Evolutionary conservation across 2,888 invertebrate genomes (phyloP).

Genomic region (Brassicogethes aeneus): DNA sequence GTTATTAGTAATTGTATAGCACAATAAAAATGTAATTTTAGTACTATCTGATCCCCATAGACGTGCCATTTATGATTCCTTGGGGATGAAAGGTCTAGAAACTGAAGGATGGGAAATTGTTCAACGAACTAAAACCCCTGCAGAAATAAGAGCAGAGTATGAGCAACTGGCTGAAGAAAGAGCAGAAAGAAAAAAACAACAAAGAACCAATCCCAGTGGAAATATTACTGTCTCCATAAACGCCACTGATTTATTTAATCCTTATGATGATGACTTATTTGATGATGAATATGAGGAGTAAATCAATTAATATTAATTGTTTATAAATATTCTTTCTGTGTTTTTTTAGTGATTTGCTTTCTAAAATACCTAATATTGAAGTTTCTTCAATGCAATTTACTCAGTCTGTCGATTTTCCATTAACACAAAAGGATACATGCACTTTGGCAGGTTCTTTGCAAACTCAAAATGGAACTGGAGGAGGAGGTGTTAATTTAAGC

Average conservation of each 20-base stretch:
- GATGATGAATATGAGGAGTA: slow-evolving; percentile 37
- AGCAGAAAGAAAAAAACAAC: slow-evolving; percentile 80
- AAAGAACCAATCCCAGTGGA: slow-evolving; percentile 87
- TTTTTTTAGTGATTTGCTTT: slow-evolving; percentile 20
- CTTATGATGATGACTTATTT: slow-evolving; percentile 60
- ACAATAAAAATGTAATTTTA: slow-evolving; percentile 29
- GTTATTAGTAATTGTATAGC: no score
- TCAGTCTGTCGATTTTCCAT: slow-evolving; percentile 88
- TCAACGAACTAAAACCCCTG: slow-evolving; percentile 82
- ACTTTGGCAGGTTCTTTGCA: slow-evolving; percentile 74
- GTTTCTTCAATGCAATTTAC: slow-evolving; percentile 88
- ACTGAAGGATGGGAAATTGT: slow-evolving; percentile 96
- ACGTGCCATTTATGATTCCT: slow-evolving; percentile 87
- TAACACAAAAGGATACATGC: slow-evolving; percentile 78
- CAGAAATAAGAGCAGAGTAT: slow-evolving; percentile 95
- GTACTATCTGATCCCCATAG: slow-evolving; percentile 89
- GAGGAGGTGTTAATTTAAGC: slow-evolving; percentile 67
- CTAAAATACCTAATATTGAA: slow-evolving; percentile 64
- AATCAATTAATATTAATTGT: slow-evolving; percentile 7
- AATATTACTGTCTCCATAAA: slow-evolving; percentile 80
- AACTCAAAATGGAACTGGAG: slow-evolving; percentile 82
- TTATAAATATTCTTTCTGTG: neutral
- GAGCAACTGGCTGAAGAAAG: slow-evolving; percentile 77
- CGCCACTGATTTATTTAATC: slow-evolving; percentile 88
- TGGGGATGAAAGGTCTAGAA: slow-evolving; percentile 84